Evolutionary conservation across 2,113 vertebrate species (phyloP), one percentile per base, ranked within the genome.

Genomic region (Bufo bufo): DNA sequence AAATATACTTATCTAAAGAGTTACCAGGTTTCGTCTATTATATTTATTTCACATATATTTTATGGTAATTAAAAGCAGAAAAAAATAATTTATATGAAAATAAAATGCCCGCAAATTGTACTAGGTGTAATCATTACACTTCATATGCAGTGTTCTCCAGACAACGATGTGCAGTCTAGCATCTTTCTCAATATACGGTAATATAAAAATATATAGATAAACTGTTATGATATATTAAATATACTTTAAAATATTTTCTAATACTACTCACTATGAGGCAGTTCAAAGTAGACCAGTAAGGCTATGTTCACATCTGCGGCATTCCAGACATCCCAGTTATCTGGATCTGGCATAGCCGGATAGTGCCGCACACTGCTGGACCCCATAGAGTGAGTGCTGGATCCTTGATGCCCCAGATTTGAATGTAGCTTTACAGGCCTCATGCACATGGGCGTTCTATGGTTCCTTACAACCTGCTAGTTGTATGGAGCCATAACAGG

Each of bases 131-230:
- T 75, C 19, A 75, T 19, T 75, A 75, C 45, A 75, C 45, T 47
- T 49, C 9, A 75, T 75, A 49, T 50, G 45, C 45, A 49, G 20
- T 75, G 43, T 49, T 49, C 16, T 49, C 7, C 16, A 4, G 72
- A 20, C 45, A 75, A 49, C 50, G 17, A 8, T 49, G 47, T 49
- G 72, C 72, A 19, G 45, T 75, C 43, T 49, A 49, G 50, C 16
- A 49, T 45, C 7, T 45, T 14, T 19, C 81, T 83, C 23, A 54
- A 23, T 80, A 80, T 58, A 33, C 33, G 33, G 33, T 33, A 33
- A 80, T 80, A 80, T 58, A 80, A 56, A 80, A 56, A 80, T 80
- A 80, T 80, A 80, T 80, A n/a, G 19, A 20, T 65, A 50, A 75
- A 75, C 72, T 45, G 17, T 75, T 75, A 19, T 49, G 72, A 75